Percentiles rank a stretch among this genome's conserved stretches.
phyloP scores from a whole-genome alignment of 2,888 invertebrate species.

The Taphrorychus bicolor region DNA sequence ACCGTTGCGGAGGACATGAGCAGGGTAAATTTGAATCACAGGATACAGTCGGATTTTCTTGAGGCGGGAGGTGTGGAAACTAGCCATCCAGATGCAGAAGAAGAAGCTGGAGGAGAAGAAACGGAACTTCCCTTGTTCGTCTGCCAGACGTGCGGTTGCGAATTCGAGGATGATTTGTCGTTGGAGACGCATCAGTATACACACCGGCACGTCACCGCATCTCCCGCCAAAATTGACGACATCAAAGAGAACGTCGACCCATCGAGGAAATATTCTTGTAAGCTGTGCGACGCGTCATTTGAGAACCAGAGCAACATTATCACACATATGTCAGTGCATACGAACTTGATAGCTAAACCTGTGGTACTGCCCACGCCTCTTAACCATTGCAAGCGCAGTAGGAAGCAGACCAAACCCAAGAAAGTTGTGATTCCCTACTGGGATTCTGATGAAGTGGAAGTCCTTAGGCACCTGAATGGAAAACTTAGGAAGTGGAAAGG shows the following conservation, averaged over 20 bases:
- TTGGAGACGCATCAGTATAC: slow-evolving; percentile 61
- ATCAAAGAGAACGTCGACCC: slow-evolving; percentile 59
- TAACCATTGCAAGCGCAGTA: slow-evolving; percentile 50
- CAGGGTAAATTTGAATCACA: slow-evolving; percentile 54
- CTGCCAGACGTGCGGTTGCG: slow-evolving; percentile 64
- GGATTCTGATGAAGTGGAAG: slow-evolving; percentile 54
- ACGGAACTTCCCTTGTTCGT: slow-evolving; percentile 61
- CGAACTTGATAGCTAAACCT: slow-evolving; percentile 52
- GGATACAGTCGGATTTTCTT: slow-evolving; percentile 67
- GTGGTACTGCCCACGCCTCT: slow-evolving; percentile 49
- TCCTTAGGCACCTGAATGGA: slow-evolving; percentile 51
- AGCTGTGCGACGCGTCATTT: slow-evolving; percentile 60
- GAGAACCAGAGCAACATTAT: slow-evolving; percentile 60
- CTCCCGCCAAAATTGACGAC: slow-evolving; percentile 61
- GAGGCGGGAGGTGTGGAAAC: slow-evolving; percentile 66
- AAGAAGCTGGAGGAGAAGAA: slow-evolving; percentile 56
- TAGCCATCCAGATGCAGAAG: slow-evolving; percentile 54
- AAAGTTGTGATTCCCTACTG: slow-evolving; percentile 58
- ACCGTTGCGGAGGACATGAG: slow-evolving; percentile 59
- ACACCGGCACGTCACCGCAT: slow-evolving; percentile 60
- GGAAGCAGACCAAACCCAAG: slow-evolving; percentile 64
- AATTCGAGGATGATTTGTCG: slow-evolving; percentile 63
- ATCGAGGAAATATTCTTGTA: slow-evolving; percentile 59
- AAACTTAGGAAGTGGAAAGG: slow-evolving; percentile 52
- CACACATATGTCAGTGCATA: slow-evolving; percentile 62